Evolutionary conservation across 2,888 invertebrate genomes (phyloP).

Genomic region (Ophion ellenae): DNA sequence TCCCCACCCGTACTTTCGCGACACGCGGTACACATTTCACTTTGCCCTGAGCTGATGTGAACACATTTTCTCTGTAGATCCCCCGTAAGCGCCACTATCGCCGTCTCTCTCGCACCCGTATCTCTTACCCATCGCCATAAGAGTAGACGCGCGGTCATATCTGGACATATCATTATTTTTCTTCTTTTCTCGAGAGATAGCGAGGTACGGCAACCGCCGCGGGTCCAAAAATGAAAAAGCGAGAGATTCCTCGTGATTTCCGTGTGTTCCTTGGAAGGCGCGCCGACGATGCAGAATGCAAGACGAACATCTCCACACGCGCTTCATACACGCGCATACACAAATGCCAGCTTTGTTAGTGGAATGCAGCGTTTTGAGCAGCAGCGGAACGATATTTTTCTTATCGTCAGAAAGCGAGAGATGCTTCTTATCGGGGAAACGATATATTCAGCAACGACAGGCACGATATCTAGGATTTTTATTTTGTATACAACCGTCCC

Average conservation of each 20-base stretch:
- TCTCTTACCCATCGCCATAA: too few species aligned
- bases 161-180: too few species aligned
- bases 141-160: too few species aligned
- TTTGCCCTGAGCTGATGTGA: too few species aligned
- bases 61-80: too few species aligned
- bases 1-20: too few species aligned
- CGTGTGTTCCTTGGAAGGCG: not conserved
- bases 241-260: not conserved
- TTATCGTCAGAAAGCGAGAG: constrained; percentile 28
- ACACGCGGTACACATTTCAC: too few species aligned
- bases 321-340: not conserved
- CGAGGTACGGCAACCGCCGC: too few species aligned
- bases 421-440: constrained; percentile 51
- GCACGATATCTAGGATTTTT: constrained; percentile 31
- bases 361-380: constrained; percentile 34
- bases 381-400: constrained; percentile 46
- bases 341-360: constrained; percentile 39
- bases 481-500: constrained; percentile 19
- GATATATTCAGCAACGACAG: constrained; percentile 50
- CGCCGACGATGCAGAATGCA: not conserved
- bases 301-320: not conserved
- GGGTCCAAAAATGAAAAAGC: too few species aligned
- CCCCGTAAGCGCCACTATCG: too few species aligned
- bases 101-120: too few species aligned
- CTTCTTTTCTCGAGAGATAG: too few species aligned